Conservation (phyloP, 1,140 invertebrate genomes). For the Hirudo medicinalis region DNA sequence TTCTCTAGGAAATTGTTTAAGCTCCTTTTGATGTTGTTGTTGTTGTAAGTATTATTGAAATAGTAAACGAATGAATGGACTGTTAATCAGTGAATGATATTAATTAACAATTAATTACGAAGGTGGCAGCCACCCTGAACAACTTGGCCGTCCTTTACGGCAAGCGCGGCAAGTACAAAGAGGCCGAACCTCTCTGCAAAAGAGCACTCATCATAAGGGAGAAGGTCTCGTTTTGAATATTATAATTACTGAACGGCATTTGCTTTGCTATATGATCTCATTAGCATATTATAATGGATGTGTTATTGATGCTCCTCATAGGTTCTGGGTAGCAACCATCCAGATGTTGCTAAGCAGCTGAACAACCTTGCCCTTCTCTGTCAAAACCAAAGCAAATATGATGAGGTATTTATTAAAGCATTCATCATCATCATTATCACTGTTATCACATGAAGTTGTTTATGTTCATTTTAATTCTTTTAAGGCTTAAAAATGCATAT, state of each 20-base stretch:
- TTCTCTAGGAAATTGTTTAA: too few relatives aligned
- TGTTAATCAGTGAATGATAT: background rate
- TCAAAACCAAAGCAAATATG: constrained; percentile 69
- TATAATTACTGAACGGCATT: background rate
- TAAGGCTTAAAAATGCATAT: background rate
- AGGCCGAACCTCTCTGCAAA: constrained; percentile 95
- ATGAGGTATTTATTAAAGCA: constrained; percentile 38
- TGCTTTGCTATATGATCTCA: background rate
- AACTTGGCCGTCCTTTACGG: constrained; percentile 87
- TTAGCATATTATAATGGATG: background rate
- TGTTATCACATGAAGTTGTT: background rate
- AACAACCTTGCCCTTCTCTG: constrained; percentile 97
- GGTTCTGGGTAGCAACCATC: constrained; percentile 88
- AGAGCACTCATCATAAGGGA: constrained; percentile 92
- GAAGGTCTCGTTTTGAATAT: constrained; percentile 50
- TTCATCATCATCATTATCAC: background rate
- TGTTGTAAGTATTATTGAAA: background rate
- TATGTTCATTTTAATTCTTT: background rate
- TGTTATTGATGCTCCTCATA: constrained; percentile 24
- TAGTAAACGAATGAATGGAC: background rate
- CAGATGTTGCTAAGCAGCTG: constrained; percentile 97
- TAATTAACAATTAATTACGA: constrained; percentile 7
- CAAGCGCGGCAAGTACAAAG: constrained; percentile 91
- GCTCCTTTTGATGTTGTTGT: too few relatives aligned
- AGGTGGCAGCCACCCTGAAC: constrained; percentile 71